A percentile compares a stretch with the other conserved stretches of the same genome.
phyloP scores from a whole-genome alignment of 2,113 vertebrate genomes.

The Syngnathoides biaculeatus region DNA sequence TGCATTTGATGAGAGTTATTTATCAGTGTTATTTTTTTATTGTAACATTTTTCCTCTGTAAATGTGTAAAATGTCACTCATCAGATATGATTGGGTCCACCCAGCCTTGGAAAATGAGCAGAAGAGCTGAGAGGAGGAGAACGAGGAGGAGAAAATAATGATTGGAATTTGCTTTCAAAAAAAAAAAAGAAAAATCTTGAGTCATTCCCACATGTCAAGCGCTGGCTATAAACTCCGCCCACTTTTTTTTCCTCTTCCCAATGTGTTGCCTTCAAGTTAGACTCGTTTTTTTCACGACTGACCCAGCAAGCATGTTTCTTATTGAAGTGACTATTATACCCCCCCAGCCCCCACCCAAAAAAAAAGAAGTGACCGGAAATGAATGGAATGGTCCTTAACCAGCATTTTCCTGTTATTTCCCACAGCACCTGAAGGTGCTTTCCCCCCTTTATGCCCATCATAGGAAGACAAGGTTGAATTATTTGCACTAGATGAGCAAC shows the following conservation, averaged over 20 bases:
- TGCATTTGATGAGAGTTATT: neutral
- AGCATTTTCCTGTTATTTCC: conserved; percentile 14
- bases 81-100: conserved; percentile 18
- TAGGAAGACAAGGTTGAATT: conserved; percentile 8
- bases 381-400: neutral
- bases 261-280: neutral
- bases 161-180: conserved; percentile 56
- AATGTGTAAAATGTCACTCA: neutral
- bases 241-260: conserved; percentile 13
- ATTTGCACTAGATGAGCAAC: conserved; percentile 16
- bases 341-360: neutral
- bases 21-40: no score
- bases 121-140: conserved; percentile 25
- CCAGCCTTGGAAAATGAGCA: conserved; percentile 41
- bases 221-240: conserved; percentile 37
- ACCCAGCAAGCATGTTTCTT: neutral
- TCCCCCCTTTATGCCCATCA: conserved; percentile 29
- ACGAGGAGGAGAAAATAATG: conserved; percentile 55
- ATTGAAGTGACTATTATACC: no score
- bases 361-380: neutral
- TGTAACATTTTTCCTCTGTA: neutral
- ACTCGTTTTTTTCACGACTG: neutral
- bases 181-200: conserved; percentile 35
- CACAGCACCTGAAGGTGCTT: conserved; percentile 28
- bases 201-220: conserved; percentile 64